A percentile compares a stretch with the other conserved stretches of the same genome.
phyloP scores from a whole-genome alignment of 35 echinoderm and acorn worm species.

The Stichopus chloronotus region DNA sequence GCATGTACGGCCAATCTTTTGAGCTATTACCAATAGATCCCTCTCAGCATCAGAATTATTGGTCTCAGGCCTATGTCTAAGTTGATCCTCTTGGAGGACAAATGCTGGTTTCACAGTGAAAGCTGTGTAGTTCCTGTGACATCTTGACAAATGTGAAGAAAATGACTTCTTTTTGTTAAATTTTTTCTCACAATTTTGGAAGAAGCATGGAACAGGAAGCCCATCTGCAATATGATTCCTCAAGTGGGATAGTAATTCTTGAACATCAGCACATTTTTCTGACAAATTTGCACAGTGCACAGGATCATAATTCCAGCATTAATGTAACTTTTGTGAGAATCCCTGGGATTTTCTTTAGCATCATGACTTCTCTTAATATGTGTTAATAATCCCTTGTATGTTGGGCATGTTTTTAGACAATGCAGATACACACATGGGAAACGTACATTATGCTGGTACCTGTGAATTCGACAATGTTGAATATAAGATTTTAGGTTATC shows the following conservation, averaged over 20 bases:
- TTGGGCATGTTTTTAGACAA: conserved; percentile 46
- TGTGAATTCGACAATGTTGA: neutral
- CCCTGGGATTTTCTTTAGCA: neutral
- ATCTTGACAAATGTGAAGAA: conserved; percentile 60
- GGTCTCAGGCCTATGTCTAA: conserved; percentile 15
- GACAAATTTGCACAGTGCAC: conserved; percentile 36
- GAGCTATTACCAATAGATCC: neutral
- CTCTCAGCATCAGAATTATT: neutral
- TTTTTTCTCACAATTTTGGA: conserved; percentile 59
- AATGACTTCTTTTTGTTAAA: conserved; percentile 54
- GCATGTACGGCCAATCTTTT: neutral
- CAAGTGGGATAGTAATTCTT: conserved; percentile 50
- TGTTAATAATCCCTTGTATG: conserved; percentile 54
- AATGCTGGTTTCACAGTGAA: conserved; percentile 43
- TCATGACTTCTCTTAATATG: conserved; percentile 48
- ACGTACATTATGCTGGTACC: conserved; percentile 48
- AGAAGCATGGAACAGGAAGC: conserved; percentile 31
- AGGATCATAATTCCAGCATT: conserved; percentile 42
- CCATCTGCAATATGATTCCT: conserved; percentile 54
- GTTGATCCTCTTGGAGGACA: conserved; percentile 30
- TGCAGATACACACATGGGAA: conserved; percentile 35
- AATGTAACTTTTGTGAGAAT: neutral
- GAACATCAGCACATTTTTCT: conserved; percentile 49
- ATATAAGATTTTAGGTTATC: conserved; percentile 21
- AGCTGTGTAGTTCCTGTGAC: conserved; percentile 50